Base-by-base conservation (phyloP, 1,140 invertebrate species). In the Bombus waltoni region DNA sequence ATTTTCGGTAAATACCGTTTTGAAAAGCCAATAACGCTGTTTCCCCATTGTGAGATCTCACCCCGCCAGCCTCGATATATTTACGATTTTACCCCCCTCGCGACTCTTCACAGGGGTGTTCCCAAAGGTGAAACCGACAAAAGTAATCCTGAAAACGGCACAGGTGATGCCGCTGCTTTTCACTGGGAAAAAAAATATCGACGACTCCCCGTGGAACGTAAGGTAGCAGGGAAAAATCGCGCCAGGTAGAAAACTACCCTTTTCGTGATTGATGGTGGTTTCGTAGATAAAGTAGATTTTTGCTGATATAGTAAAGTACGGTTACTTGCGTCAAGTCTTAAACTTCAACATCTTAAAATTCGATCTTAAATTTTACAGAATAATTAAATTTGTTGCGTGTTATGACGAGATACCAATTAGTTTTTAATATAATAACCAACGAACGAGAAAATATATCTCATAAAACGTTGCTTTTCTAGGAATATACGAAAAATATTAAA, bases 1-100 rank as follows among this genome's bases (percentile, higher is more conserved):
- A 95, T 95, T 95, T 95, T 95, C 94, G 92, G 94, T 95, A 95
- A 95, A 95, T 95, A 95, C 94, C 93, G 90, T 94, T 95, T 94
- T 95, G 94, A 95, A 94, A 95, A 95, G 95, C 94, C 94, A 95
- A 95, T 95, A 94, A 95, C 93, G 93, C 92, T 94, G 94, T 95
- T 95, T 94, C 91, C 90, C 91, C 76, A 95, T 95, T 95, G 93
- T 95, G 38, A 44, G 57, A 32, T 91, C 91, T 89, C 91, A 90
- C 86, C 85, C 89, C 80, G 85, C 74, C 47, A 59, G 75, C 40
- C 9, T 40, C 57, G 75, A 78, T 78, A 79, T 75, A 75, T 78
- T 76, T 87, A 73, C 78, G 88, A 85, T 79, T 79, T 70, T 75
- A 66, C 47, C 86, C 42, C 81, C 59, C 13, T 62, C 44, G 40